Evolutionary conservation across 1,140 invertebrate species (phyloP).

Genomic region (Anoplolepis gracilipes): DNA sequence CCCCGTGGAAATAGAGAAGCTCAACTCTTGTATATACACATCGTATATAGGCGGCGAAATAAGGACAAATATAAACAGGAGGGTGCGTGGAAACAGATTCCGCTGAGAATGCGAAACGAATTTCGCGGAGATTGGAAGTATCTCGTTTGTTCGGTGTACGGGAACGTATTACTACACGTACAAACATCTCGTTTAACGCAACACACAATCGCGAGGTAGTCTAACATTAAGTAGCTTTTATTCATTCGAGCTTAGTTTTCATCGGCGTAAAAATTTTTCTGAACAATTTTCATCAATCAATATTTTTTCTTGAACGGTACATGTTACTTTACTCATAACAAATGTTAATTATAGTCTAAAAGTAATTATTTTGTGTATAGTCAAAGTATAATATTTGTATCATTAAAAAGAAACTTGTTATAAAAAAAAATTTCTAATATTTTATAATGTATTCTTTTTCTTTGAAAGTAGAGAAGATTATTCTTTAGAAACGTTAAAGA

Average conservation of each 20-base stretch:
- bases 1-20: conserved; percentile 56
- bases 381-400: neutral
- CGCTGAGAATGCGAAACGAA: conserved; percentile 58
- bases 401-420: neutral
- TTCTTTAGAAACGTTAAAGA: neutral
- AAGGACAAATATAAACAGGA: conserved; percentile 62
- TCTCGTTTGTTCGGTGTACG: conserved; percentile 35
- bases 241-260: conserved; percentile 14
- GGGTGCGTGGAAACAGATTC: conserved; percentile 60
- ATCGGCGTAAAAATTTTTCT: neutral
- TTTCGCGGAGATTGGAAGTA: conserved; percentile 55
- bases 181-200: conserved; percentile 1
- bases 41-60: conserved; percentile 42
- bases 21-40: conserved; percentile 36
- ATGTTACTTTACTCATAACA: neutral
- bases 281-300: neutral
- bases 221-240: neutral
- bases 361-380: neutral
- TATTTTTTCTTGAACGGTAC: neutral
- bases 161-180: neutral
- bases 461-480: neutral
- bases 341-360: neutral
- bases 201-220: neutral
- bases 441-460: neutral
- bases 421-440: neutral